phyloP scores from a whole-genome alignment of 2,113 vertebrate species.

The Nansenia antarctica region DNA sequence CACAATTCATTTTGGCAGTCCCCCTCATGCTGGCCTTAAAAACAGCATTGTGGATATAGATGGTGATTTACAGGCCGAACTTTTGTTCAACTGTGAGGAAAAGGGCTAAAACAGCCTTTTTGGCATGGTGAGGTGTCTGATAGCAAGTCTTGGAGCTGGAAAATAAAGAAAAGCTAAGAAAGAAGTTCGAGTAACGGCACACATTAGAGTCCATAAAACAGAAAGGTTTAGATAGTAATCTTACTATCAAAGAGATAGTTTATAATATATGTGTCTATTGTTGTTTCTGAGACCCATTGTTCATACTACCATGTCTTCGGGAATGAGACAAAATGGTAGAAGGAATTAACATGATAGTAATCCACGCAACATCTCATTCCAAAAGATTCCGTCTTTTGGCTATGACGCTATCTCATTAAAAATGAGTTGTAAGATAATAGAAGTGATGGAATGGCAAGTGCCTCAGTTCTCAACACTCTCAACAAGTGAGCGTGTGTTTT shows the following conservation, averaged over 20 bases:
- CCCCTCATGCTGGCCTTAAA: slow-evolving; percentile 26
- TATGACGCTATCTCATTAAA: slow-evolving; percentile 29
- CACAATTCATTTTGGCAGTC: slow-evolving; percentile 64
- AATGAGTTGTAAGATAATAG: neutral
- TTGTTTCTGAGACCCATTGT: too few species aligned
- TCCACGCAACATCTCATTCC: neutral
- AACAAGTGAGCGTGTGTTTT: slow-evolving; percentile 20
- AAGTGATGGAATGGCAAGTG: slow-evolving; percentile 26
- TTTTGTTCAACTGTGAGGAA: slow-evolving; percentile 41
- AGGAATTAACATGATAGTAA: slow-evolving; percentile 14
- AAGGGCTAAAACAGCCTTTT: slow-evolving; percentile 35
- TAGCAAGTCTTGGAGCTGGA: neutral
- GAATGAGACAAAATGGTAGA: neutral
- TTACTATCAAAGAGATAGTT: too few species aligned
- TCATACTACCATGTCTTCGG: neutral
- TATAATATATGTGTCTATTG: too few species aligned
- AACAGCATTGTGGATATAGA: slow-evolving; percentile 34
- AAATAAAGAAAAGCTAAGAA: neutral
- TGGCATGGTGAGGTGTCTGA: slow-evolving; percentile 16
- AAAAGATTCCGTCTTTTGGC: neutral
- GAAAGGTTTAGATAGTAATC: too few species aligned
- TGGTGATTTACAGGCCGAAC: slow-evolving; percentile 32
- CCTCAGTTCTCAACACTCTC: slow-evolving; percentile 5
- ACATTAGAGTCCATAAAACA: too few species aligned
- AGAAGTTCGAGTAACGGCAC: neutral